Evolutionary conservation across 2,888 invertebrate species (phyloP).

Genomic region (Lasioglossum zephyrum): DNA sequence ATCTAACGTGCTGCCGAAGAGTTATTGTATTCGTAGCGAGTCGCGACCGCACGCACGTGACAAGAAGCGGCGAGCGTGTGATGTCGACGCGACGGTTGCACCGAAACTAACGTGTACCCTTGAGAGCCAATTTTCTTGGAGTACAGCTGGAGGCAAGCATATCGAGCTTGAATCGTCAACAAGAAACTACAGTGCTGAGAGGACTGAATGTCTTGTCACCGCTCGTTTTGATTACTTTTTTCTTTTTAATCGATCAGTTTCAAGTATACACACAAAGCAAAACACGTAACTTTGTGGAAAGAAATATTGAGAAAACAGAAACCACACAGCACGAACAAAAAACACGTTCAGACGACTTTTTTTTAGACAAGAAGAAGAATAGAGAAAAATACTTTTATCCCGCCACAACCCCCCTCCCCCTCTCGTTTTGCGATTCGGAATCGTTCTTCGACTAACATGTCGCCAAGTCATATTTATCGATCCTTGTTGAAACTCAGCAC

Average conservation of each 20-base stretch:
- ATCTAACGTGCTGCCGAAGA: constrained; percentile 58
- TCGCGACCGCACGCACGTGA: constrained; percentile 32
- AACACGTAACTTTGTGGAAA: constrained; percentile 9
- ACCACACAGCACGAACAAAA: constrained; percentile 33
- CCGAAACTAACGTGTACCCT: constrained; percentile 26
- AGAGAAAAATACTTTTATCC: constrained; percentile 25
- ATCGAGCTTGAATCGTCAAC: constrained; percentile 36
- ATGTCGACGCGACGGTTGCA: constrained; percentile 39
- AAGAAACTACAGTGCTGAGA: constrained; percentile 53
- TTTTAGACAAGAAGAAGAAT: not conserved
- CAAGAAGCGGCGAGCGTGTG: not conserved
- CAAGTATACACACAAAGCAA: not conserved
- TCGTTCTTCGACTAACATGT: constrained; percentile 28
- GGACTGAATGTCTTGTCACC: constrained; percentile 44
- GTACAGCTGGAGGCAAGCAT: constrained; percentile 32
- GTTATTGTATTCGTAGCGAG: constrained; percentile 54
- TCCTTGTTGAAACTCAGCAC: constrained; percentile 54
- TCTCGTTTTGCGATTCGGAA: constrained; percentile 34
- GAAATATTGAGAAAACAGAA: not conserved
- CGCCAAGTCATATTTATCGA: constrained; percentile 7
- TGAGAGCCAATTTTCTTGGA: constrained; percentile 51
- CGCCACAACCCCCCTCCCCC: not conserved
- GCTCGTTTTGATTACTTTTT: constrained; percentile 18
- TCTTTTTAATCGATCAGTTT: constrained; percentile 28
- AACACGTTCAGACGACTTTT: constrained; percentile 23